phyloP scores from a whole-genome alignment of 2,797 vertebrate species.

The Lagothrix lagotricha region DNA sequence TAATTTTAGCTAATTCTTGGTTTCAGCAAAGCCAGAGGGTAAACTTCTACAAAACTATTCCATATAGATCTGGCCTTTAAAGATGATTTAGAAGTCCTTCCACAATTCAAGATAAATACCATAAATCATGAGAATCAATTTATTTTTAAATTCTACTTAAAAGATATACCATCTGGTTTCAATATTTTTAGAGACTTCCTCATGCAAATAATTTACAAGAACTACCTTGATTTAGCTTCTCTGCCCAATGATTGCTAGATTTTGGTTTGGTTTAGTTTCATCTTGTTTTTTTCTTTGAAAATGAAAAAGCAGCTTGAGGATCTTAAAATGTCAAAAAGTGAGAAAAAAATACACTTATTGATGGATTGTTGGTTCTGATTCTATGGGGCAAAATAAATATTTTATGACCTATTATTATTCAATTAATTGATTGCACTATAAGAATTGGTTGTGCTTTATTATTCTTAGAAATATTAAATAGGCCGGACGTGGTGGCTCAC shows the following conservation, averaged over 20 bases:
- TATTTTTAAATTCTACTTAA: conserved; percentile 38
- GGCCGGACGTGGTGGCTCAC: too few relatives aligned
- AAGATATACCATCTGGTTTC: neutral
- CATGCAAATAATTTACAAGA: neutral
- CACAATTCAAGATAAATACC: neutral
- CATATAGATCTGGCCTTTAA: neutral
- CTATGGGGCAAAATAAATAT: neutral
- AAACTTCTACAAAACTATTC: neutral
- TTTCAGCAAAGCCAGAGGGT: neutral
- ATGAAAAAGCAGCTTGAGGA: neutral
- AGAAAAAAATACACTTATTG: neutral
- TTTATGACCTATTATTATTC: conserved; percentile 6
- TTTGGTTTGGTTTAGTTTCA: neutral
- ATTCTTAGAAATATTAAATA: conserved; percentile 43
- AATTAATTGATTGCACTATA: neutral
- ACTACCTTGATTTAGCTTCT: neutral
- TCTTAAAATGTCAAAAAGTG: neutral
- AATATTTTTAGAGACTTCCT: neutral
- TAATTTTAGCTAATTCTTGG: neutral
- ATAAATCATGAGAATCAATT: neutral
- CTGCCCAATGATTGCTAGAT: neutral
- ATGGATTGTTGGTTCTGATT: neutral
- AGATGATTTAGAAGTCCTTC: neutral
- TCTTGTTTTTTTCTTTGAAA: neutral
- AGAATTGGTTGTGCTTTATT: conserved; percentile 20